Evolutionary conservation across 1,140 invertebrate genomes (phyloP).

Genomic region (Procambarus clarkii): DNA sequence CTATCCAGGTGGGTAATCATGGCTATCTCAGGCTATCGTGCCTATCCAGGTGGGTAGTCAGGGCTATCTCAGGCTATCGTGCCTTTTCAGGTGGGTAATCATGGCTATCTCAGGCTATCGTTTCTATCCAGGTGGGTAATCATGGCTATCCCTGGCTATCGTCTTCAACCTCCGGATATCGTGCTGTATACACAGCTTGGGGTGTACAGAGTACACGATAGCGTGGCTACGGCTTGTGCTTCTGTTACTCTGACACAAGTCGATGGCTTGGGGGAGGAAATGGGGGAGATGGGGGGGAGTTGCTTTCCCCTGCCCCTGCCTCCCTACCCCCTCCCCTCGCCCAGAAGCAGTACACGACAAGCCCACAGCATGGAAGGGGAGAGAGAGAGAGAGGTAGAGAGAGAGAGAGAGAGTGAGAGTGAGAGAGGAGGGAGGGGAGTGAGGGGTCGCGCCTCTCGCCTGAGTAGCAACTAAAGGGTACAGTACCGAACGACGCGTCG

Average conservation of each 20-base stretch:
- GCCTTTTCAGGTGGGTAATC: too few relatives aligned
- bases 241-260: not conserved
- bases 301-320: not conserved
- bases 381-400: not conserved
- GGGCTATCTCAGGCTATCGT: too few relatives aligned
- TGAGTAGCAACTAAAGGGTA: constrained; percentile 57
- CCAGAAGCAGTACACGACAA: constrained; percentile 23
- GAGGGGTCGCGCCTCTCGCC: constrained; percentile 14
- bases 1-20: too few relatives aligned
- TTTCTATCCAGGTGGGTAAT: too few relatives aligned
- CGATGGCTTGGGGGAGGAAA: not conserved
- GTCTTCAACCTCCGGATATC: too few relatives aligned
- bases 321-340: constrained; percentile 3
- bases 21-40: too few relatives aligned
- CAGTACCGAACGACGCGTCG: constrained; percentile 26
- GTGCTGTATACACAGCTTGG: too few relatives aligned
- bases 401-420: not conserved
- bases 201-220: too few relatives aligned
- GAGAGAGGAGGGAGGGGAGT: not conserved
- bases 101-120: too few relatives aligned
- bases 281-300: not conserved
- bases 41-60: too few relatives aligned
- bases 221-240: too few relatives aligned
- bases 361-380: not conserved
- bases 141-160: too few relatives aligned